These are phyloP conservation scores for Phoronis australis DNA, from an alignment of 2,888 invertebrate species.

Conservation along the genomic window DNA sequence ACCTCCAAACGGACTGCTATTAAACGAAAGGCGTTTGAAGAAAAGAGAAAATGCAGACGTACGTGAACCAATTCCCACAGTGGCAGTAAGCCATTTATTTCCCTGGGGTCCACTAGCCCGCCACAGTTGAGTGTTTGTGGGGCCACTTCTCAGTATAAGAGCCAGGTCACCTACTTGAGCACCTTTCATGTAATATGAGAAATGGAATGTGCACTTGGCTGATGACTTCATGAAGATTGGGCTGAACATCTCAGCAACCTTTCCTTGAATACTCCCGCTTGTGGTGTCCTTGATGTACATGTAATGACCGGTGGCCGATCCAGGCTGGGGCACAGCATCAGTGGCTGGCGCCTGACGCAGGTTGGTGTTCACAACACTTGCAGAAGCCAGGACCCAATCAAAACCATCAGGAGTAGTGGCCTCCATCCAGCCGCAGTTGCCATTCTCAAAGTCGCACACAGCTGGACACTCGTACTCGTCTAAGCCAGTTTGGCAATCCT, in stretches of 20 bases:
- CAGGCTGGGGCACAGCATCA: conserved; percentile 25
- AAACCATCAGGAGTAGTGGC: conserved; percentile 24
- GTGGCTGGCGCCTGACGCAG: conserved; percentile 21
- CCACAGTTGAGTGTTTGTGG: conserved; percentile 16
- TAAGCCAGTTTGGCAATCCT: conserved; percentile 14
- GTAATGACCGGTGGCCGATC: conserved; percentile 34
- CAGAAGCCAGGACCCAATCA: conserved; percentile 29
- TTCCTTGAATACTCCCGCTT: conserved; percentile 16
- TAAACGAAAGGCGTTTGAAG: conserved; percentile 17
- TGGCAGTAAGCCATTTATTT: conserved; percentile 23
- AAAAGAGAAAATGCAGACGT: conserved; percentile 22
- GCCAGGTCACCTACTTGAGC: conserved; percentile 19
- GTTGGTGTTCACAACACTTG: conserved; percentile 5
- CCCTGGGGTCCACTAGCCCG: conserved; percentile 9
- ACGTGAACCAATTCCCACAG: conserved; percentile 33
- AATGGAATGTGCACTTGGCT: conserved; percentile 30
- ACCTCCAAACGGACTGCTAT: conserved; percentile 22
- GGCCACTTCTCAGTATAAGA: conserved; percentile 17
- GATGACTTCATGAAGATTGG: conserved; percentile 23
- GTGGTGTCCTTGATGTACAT: conserved; percentile 29
- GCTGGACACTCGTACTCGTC: conserved; percentile 12
- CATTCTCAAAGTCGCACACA: conserved; percentile 36
- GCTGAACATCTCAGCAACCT: conserved; percentile 25
- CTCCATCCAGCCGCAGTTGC: conserved; percentile 35
- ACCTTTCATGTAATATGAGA: conserved; percentile 33